Percentiles rank a stretch among this genome's conserved stretches.
Evolutionary conservation across 2,888 invertebrate species (phyloP).

Genomic region (Plagodis pulveraria): DNA sequence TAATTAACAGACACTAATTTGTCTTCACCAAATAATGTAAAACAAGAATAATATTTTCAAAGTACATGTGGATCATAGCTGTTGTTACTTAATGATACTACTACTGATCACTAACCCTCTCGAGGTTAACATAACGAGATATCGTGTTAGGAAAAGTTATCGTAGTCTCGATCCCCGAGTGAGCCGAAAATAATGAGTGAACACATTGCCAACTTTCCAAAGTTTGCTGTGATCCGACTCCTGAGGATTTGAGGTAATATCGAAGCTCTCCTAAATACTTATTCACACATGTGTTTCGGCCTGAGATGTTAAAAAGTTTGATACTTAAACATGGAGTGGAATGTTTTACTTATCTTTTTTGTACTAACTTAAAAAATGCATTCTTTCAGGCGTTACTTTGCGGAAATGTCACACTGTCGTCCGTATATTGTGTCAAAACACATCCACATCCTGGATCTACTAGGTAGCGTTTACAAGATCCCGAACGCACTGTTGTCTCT

Average conservation of each 20-base stretch:
- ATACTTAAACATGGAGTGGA: conserved; percentile 2
- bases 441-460: too few species aligned
- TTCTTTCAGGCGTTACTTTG: too few species aligned
- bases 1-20: too few species aligned
- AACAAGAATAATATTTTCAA: too few species aligned
- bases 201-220: conserved; percentile 50
- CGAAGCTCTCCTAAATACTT: conserved; percentile 28
- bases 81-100: conserved; percentile 45
- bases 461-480: too few species aligned
- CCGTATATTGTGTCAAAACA: too few species aligned
- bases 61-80: not conserved
- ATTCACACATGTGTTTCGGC: conserved; percentile 13
- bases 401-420: too few species aligned
- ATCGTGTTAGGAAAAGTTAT: conserved; percentile 63
- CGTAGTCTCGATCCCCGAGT: conserved; percentile 48
- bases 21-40: too few species aligned
- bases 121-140: conserved; percentile 65
- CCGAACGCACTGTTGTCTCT: too few species aligned
- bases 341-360: not conserved
- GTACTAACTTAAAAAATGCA: too few species aligned
- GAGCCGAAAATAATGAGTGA: conserved; percentile 62
- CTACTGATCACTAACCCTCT: conserved; percentile 52
- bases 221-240: conserved; percentile 48
- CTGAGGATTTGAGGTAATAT: conserved; percentile 35
- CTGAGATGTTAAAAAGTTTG: conserved; percentile 6